Base-by-base conservation (phyloP, 2,888 invertebrate genomes). In the Coelinius sp. region DNA sequence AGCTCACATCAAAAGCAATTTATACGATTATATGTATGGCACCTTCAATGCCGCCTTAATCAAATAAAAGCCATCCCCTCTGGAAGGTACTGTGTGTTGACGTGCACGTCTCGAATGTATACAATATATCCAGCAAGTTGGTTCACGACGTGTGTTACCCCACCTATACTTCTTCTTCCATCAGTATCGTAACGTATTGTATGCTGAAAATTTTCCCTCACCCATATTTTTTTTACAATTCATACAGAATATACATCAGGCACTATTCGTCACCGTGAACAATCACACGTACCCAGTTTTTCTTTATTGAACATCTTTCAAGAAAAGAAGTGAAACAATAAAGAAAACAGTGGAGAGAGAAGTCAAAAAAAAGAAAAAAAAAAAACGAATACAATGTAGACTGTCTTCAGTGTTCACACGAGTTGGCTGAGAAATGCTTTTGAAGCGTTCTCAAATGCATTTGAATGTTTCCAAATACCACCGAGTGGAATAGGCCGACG, bases 11-110 rank as follows among this genome's bases (percentile, higher is more conserved):
- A 82, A 83, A 82, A 83, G 84, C 83, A 82, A 83, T 84, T 83
- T 83, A 81, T 82, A 79, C 80, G 83, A 85, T 85, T 85, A 85
- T 80, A 83, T 80, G 82, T 82, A 80, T 80, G 80, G 79, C 81
- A 79, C 81, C 80, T 84, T 84, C 80, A 80, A 82, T 81, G 80
- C 78, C n/a, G 76, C 80, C 80, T 82, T 83, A 82, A 83, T 83
- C 84, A 82, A 83, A 81, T 83, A 81, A 59, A 59, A 83, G 76
- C 81, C 75, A 71, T 38, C 65, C 72, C 53, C 70, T 70, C 64
- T 75, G 76, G 75, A 76, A 59, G 38, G 59, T 6, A 17, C 20
- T 20, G 27, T 53, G 31, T 59, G 59, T 59, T 59, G 59, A 59
- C 35, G 59, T 35, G 31, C 59, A 14, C 25, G 53, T 53, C 59